A percentile compares a stretch with the other conserved stretches of the same genome.
Conservation (phyloP, 2,113 vertebrate genomes). For the Apteryx owenii region DNA sequence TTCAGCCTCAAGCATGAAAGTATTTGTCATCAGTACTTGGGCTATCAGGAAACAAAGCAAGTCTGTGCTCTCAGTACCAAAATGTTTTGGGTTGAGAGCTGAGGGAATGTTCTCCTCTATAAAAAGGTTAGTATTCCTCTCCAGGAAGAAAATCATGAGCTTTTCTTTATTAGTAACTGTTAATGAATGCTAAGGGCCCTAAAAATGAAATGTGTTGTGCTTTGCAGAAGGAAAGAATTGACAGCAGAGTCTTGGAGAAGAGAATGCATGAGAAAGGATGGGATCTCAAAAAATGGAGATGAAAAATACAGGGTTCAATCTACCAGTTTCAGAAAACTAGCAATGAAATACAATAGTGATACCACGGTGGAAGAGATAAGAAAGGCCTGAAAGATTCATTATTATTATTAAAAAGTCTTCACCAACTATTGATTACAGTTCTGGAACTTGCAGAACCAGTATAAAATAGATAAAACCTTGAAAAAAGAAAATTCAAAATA, state of each 20-base stretch:
- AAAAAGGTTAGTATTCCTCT: not conserved
- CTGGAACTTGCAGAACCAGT: not conserved
- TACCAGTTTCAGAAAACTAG: not conserved
- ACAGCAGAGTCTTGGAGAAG: not conserved
- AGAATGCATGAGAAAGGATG: not conserved
- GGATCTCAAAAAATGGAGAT: not conserved
- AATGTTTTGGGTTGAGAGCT: not conserved
- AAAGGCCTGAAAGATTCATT: not conserved
- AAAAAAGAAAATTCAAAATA: conserved; percentile 39
- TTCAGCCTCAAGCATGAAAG: not conserved
- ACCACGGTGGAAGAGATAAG: not conserved
- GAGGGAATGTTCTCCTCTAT: not conserved
- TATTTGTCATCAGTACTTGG: not conserved
- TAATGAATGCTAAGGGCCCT: not conserved
- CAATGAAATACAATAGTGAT: not conserved
- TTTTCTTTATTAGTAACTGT: not conserved
- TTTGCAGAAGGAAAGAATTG: not conserved
- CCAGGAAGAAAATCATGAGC: not conserved
- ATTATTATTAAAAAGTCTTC: not conserved
- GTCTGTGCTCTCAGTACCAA: not conserved
- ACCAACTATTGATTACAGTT: not conserved
- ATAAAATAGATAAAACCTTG: not conserved
- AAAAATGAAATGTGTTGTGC: not conserved
- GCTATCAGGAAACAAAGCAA: not conserved
- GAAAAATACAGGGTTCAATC: not conserved